phyloP scores from a whole-genome alignment of 2,113 vertebrate genomes.

The Labrus mixtus region DNA sequence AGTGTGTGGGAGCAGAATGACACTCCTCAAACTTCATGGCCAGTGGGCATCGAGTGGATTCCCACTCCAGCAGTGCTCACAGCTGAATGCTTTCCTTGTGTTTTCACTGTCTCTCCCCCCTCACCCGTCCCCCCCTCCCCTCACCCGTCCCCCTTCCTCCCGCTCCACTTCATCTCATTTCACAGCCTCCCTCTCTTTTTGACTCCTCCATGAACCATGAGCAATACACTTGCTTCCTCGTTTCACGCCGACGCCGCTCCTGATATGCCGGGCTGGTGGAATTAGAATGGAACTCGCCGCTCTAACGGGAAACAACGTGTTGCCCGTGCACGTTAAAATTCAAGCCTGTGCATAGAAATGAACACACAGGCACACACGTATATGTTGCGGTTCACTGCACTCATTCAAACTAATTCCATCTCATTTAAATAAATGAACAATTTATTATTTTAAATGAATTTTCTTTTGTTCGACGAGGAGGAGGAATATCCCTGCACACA shows the following conservation, averaged over 20 bases:
- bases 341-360: not conserved
- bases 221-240: slow-evolving; percentile 45
- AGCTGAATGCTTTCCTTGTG: slow-evolving; percentile 32
- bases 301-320: not conserved
- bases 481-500: slow-evolving; percentile 16
- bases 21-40: slow-evolving; percentile 44
- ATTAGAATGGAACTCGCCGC: slow-evolving; percentile 14
- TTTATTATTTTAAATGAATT: slow-evolving; percentile 48
- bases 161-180: slow-evolving; percentile 67
- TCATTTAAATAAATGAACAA: slow-evolving; percentile 62
- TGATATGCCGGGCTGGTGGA: not conserved
- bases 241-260: slow-evolving; percentile 18
- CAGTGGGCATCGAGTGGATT: slow-evolving; percentile 38
- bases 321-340: not conserved
- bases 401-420: slow-evolving; percentile 27
- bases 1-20: slow-evolving; percentile 36
- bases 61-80: not conserved
- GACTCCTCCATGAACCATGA: slow-evolving; percentile 69
- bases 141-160: not conserved
- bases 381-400: slow-evolving; percentile 31
- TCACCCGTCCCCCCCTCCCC: not conserved
- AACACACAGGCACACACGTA: slow-evolving; percentile 3
- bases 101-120: slow-evolving; percentile 6
- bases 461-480: slow-evolving; percentile 6
- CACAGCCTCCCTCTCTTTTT: slow-evolving; percentile 48